Conservation (phyloP, 2,113 vertebrate species). For the Orycteropus afer region DNA sequence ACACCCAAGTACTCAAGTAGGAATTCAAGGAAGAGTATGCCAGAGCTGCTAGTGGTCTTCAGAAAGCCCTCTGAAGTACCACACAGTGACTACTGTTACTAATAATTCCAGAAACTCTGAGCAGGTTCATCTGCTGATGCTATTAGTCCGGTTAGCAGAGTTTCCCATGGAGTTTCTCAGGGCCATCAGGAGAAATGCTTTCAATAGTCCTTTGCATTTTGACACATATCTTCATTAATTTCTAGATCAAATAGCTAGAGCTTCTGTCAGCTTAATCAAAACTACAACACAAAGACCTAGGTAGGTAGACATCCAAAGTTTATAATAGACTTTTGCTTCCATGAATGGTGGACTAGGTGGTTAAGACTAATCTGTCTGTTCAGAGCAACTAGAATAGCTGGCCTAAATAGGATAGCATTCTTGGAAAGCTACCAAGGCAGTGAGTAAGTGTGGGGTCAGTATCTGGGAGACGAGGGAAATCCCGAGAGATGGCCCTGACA, state of each 20-base stretch:
- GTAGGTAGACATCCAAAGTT: background rate
- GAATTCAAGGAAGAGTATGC: background rate
- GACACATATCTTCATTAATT: background rate
- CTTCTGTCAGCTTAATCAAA: background rate
- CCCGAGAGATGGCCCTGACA: background rate
- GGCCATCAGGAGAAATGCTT: constrained; percentile 1
- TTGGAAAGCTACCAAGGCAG: background rate
- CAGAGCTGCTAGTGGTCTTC: background rate
- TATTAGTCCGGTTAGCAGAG: background rate
- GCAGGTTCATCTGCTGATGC: background rate
- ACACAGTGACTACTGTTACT: background rate
- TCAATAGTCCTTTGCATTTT: background rate
- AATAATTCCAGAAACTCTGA: background rate
- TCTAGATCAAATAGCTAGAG: background rate
- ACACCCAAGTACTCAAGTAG: background rate
- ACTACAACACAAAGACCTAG: background rate
- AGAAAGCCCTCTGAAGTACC: background rate
- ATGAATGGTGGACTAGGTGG: background rate
- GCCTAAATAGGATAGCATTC: background rate
- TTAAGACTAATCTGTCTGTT: background rate
- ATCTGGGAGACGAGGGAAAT: constrained; percentile 9
- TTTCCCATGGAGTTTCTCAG: background rate
- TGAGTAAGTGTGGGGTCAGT: background rate
- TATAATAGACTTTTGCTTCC: background rate
- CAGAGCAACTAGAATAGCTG: background rate